These are phyloP conservation scores for Lerema accius DNA, from an alignment of 1,140 invertebrate species.

Conservation along the genomic window DNA sequence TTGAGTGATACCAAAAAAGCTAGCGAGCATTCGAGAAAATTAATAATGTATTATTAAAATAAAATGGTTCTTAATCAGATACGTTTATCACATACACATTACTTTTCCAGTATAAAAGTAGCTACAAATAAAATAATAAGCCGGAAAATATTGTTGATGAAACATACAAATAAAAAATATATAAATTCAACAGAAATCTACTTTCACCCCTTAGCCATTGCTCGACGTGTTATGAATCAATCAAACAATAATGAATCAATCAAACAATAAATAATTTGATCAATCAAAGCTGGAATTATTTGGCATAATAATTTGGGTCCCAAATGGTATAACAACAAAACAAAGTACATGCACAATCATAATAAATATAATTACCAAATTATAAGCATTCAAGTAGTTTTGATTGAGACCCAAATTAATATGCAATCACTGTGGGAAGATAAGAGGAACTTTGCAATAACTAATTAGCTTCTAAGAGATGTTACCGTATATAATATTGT, in stretches of 20 bases:
- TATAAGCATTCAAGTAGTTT: slow-evolving; percentile 11
- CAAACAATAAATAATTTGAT: slow-evolving; percentile 12
- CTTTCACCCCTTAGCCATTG: background rate
- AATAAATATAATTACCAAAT: slow-evolving; percentile 8
- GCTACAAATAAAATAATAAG: slow-evolving; percentile 17
- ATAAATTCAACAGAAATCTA: slow-evolving; percentile 17
- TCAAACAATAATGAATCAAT: background rate
- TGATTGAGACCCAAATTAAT: slow-evolving; percentile 24
- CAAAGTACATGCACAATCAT: slow-evolving; percentile 4
- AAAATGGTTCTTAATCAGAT: slow-evolving; percentile 39
- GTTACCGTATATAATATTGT: background rate
- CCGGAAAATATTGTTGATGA: slow-evolving; percentile 25
- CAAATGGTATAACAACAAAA: slow-evolving; percentile 1
- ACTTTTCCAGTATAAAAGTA: slow-evolving; percentile 20
- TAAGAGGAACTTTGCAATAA: slow-evolving; percentile 5
- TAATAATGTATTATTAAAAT: slow-evolving; percentile 35
- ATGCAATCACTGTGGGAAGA: slow-evolving; percentile 5
- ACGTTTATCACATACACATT: slow-evolving; percentile 38
- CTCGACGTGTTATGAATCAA: background rate
- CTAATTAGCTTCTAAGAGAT: slow-evolving; percentile 11
- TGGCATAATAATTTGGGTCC: slow-evolving; percentile 30
- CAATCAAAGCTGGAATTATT: slow-evolving; percentile 6
- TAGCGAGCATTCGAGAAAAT: slow-evolving; percentile 29
- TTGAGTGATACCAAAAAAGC: slow-evolving; percentile 18
- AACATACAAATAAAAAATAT: slow-evolving; percentile 24